Evolutionary conservation across 2,797 vertebrate species (phyloP), one percentile per base, ranked within the genome.

Genomic region (Crocidura indochinensis): DNA sequence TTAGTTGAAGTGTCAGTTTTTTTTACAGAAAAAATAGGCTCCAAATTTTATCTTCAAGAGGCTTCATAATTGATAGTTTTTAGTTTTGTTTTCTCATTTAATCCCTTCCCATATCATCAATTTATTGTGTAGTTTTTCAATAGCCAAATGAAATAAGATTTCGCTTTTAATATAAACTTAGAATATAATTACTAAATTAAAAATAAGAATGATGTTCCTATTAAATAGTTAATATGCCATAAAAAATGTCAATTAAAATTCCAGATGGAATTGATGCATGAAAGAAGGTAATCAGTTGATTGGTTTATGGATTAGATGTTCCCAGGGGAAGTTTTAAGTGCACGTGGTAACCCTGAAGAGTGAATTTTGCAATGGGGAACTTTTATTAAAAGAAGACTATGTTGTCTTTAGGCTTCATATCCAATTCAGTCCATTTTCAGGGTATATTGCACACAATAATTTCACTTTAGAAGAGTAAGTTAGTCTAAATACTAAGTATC

Each of bases 151-250:
- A 83, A 31, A 60, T 2, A 47, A 53, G 17, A 22, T 87, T 91
- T 91, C 44, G 8, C 0, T 86, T 83, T 71, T 51, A 75, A 64
- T 76, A 79, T 15, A 76, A 92, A 73, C 5, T 38, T 89, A 31
- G 44, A 17, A 38, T 31, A 88, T 65, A 84, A 92, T 90, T 77
- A 80, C 72, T 62, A 93, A 92, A 80, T 92, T 93, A 53, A 91
- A 81, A 91, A 90, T 65, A 95, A 91, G 72, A 93, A 86, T 77
- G 3, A 53, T 68, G 38, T 38, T 38, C 31, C 73, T 84, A 91
- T 88, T 72, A 92, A 92, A 67, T 44, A 87, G 68, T 87, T 56
- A 91, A 84, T 84, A 78, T 92, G n/a, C 78, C 24, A 83, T 94
- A 89, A 87, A 79, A 79, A 88, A 88, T n/a, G 49, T 15, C 83